Base-by-base conservation (phyloP, 2,113 vertebrate species). In the Taxidea taxus region DNA sequence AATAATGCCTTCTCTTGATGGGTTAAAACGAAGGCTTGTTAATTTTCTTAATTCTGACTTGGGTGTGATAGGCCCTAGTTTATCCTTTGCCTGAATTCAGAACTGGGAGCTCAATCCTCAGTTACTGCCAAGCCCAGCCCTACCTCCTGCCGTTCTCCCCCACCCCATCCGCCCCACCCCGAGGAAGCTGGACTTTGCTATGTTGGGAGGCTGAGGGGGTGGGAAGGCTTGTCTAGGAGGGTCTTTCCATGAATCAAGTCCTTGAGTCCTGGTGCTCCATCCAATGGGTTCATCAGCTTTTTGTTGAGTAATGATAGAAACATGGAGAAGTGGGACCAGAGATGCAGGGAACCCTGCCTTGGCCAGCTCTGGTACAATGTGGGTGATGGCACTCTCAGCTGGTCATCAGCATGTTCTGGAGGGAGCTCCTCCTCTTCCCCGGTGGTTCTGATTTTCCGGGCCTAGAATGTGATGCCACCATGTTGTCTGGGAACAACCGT, bases 91-190 rank as follows among this genome's bases (percentile, higher is more conserved):
- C 37, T 75, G 64, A 16, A 20, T 75, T 82, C 37, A 66, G 47
- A 64, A 39, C 47, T 11, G 34, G 37, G 62, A 92, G 56, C 84
- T 75, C 4, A 0, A 12, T n/a, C 12, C 34, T 31, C 66, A 20
- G 44, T 37, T 34, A 2, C 9, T 37, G 25, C 56, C 44, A n/a
- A 75, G 42, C 13, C 6, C 31, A 31, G 2, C 31, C 64, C 56
- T 16, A 0, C 62, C 27, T 29, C 10, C 60, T 62, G 60, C 58
- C 58, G 21, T 54, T 1, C 51, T 16, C 51, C n/a, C n/a, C n/a
- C n/a, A n/a, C n/a, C n/a, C n/a, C n/a, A n/a, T n/a, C n/a, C 15
- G 1, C 16, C 16, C 15, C 51, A 1, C 51, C n/a, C 49, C 3
- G 13, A 51, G 51, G 51, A 87, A 7, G n/a, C 21, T 54, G 51